Base-by-base conservation (phyloP, 1,140 invertebrate genomes). In the Bombus consobrinus region DNA sequence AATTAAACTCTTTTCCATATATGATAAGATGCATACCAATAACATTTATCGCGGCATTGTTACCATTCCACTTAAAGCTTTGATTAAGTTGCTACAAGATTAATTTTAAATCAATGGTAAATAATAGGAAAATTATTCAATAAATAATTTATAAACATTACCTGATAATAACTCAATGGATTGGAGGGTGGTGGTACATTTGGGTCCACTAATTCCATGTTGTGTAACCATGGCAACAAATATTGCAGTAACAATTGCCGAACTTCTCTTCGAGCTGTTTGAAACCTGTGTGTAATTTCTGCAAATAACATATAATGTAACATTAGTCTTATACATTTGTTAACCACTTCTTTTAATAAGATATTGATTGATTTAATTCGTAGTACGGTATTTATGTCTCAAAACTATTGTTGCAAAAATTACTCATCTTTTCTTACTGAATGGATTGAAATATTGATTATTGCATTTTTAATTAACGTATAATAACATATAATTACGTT, bases 121-220 rank as follows among this genome's bases (percentile, higher is more conserved):
- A 47, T 66, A 43, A 13, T 9, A 47, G 43, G 62, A 12, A 8
- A 10, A 41, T 81, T 39, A 32, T 25, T 82, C 18, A 47, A n/a
- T 57, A 73, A 53, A 68, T 22, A 9, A 57, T 72, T 0, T 37
- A 32, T 39, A 32, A 73, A 66, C 2, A 96, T 95, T 94, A 98
- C 97, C 96, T 98, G 97, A 91, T 97, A 97, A 93, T 97, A 98
- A 73, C 97, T 97, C 10, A 98, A 96, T 3, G 97, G 97, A 95
- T 98, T 98, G 22, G 97, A 97, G 8, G 94, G 92, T 6, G 98
- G 97, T 18, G 98, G 98, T 79, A 99, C 97, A 92, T 98, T 98
- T 15, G 99, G 98, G 94, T 99, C 99, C 25, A 99, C 98, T 68
- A 99, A 96, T 95, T 99, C 99, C 97, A 99, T 99, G 94, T 99